phyloP scores from a whole-genome alignment of 2,888 invertebrate genomes.

The Erynnis tages region DNA sequence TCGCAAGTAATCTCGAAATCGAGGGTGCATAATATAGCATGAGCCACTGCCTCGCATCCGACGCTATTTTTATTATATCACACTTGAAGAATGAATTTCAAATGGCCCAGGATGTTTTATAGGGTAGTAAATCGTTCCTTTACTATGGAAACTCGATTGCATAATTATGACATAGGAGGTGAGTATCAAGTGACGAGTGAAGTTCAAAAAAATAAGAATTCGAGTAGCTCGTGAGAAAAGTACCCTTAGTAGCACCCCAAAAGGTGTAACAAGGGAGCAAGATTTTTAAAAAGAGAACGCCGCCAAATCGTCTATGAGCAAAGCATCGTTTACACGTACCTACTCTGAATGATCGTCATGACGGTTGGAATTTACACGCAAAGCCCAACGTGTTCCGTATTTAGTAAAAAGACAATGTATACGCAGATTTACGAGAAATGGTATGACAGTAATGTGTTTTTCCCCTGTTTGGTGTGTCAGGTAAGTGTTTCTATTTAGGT shows the following conservation, averaged over 20 bases:
- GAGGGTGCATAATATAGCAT: conserved; percentile 79
- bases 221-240: neutral
- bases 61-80: conserved; percentile 79
- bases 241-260: conserved; percentile 38
- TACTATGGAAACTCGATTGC: conserved; percentile 45
- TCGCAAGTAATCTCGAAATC: conserved; percentile 66
- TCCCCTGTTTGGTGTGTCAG: too few relatives aligned
- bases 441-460: too few relatives aligned
- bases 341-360: conserved; percentile 42
- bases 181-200: conserved; percentile 20
- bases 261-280: conserved; percentile 56
- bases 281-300: conserved; percentile 45
- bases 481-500: too few relatives aligned
- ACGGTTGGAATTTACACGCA: conserved; percentile 25
- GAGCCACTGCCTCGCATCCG: conserved; percentile 61
- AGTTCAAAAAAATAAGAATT: neutral
- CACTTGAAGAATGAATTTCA: conserved; percentile 81
- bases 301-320: conserved; percentile 54
- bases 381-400: conserved; percentile 10
- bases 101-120: conserved; percentile 77
- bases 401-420: conserved; percentile 12
- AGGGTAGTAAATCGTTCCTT: conserved; percentile 65
- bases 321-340: conserved; percentile 45
- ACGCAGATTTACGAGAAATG: neutral
- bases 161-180: neutral